Evolutionary conservation across 1,140 invertebrate genomes (phyloP).

Genomic region (Drosophila tsacasi): DNA sequence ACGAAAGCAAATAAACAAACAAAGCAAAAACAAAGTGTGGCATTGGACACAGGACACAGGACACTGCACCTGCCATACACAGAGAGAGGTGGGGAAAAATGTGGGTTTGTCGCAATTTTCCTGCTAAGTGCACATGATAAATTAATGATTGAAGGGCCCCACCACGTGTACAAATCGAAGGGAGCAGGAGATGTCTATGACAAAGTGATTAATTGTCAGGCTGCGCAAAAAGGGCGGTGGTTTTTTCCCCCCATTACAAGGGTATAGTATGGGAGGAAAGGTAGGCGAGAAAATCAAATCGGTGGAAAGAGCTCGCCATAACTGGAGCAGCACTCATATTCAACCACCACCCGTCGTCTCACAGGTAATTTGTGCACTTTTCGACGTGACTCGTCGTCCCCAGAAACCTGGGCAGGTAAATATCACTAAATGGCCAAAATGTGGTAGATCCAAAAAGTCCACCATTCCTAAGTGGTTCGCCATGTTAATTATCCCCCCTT

Average conservation of each 20-base stretch:
- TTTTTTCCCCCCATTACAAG: neutral
- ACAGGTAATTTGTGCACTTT: constrained; percentile 47
- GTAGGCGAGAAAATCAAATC: neutral
- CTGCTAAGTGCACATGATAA: constrained; percentile 76
- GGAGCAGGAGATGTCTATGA: constrained; percentile 39
- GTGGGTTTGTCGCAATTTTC: constrained; percentile 64
- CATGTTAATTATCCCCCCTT: neutral
- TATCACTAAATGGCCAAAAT: constrained; percentile 10
- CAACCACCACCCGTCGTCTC: constrained; percentile 28
- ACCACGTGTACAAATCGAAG: constrained; percentile 17
- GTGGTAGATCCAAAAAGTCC: neutral
- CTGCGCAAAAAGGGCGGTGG: constrained; percentile 6
- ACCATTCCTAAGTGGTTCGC: constrained; percentile 7
- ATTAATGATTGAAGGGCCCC: constrained; percentile 66
- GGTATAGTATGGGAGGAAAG: neutral
- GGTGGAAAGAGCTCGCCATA: neutral
- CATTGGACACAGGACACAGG: constrained; percentile 19
- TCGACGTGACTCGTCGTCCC: constrained; percentile 41
- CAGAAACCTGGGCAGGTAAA: constrained; percentile 25
- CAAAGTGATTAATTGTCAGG: constrained; percentile 76
- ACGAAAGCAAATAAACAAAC: constrained; percentile 40
- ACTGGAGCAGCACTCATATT: constrained; percentile 44
- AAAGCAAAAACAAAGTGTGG: constrained; percentile 25
- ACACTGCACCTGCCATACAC: constrained; percentile 53
- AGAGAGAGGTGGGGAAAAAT: neutral